Evolutionary conservation across 1,140 invertebrate genomes (phyloP).

Genomic region (Nephotettix cincticeps): DNA sequence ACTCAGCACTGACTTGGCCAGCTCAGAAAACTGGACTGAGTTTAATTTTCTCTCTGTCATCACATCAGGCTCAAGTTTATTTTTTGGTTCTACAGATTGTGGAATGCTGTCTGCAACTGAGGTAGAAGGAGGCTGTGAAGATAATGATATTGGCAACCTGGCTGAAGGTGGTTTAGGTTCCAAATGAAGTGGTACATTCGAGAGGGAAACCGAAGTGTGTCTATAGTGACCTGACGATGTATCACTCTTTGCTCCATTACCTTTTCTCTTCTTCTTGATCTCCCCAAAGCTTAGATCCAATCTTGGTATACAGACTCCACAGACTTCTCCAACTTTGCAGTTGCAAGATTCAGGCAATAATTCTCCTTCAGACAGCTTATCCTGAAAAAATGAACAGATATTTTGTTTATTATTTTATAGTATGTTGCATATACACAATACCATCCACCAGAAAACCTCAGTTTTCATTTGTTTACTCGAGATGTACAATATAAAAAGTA

Average conservation of each 20-base stretch:
- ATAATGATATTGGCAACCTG: neutral
- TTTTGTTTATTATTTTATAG: too few relatives aligned
- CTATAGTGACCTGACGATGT: neutral
- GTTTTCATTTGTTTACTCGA: too few relatives aligned
- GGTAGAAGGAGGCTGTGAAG: neutral
- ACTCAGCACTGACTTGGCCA: neutral
- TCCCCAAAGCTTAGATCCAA: constrained; percentile 1
- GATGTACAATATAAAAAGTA: too few relatives aligned
- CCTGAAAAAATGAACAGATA: too few relatives aligned
- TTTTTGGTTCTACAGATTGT: neutral
- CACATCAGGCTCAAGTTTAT: neutral
- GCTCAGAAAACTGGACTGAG: neutral
- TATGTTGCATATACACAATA: too few relatives aligned
- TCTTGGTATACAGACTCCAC: neutral
- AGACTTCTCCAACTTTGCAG: constrained; percentile 1
- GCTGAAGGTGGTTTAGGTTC: neutral
- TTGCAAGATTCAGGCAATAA: neutral
- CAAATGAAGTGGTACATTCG: neutral
- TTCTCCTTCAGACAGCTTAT: constrained; percentile 8
- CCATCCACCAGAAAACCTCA: too few relatives aligned
- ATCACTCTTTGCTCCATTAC: neutral
- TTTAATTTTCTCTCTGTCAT: neutral
- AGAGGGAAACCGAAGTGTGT: neutral
- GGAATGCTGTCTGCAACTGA: neutral
- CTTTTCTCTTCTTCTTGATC: neutral